A percentile compares a stretch with the other conserved stretches of the same genome.
phyloP scores from a whole-genome alignment of 2,797 vertebrate species.

The Mycteria americana region DNA sequence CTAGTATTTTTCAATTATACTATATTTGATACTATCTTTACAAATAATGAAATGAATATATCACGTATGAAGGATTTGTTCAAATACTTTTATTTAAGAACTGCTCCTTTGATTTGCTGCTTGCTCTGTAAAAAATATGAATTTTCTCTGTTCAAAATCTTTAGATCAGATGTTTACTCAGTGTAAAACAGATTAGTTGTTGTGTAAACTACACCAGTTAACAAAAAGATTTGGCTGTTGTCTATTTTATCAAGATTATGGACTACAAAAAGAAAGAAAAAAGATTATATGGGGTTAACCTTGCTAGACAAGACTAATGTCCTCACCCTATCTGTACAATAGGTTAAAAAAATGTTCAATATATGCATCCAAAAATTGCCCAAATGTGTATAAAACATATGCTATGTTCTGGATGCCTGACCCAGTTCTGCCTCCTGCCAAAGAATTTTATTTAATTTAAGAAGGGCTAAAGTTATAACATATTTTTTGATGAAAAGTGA shows the following conservation, averaged over 20 bases:
- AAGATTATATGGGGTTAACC: background rate
- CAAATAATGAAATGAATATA: background rate
- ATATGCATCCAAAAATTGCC: background rate
- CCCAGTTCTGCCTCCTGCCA: background rate
- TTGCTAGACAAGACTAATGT: background rate
- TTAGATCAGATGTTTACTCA: background rate
- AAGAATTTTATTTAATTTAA: background rate
- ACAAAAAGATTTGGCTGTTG: background rate
- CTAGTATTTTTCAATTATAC: background rate
- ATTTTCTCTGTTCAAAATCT: background rate
- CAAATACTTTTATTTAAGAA: background rate
- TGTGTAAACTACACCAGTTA: background rate
- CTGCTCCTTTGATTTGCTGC: background rate
- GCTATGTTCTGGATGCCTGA: background rate
- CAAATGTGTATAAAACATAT: background rate
- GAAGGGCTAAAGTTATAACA: background rate
- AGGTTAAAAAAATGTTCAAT: background rate
- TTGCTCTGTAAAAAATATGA: background rate
- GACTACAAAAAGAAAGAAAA: background rate
- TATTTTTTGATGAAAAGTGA: background rate
- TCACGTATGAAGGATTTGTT: background rate
- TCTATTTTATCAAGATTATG: background rate
- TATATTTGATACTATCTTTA: background rate
- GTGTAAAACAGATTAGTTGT: background rate
- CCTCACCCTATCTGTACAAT: background rate